Conservation (phyloP, 1,140 invertebrate genomes). For the Caenorhabditis inopinata region DNA sequence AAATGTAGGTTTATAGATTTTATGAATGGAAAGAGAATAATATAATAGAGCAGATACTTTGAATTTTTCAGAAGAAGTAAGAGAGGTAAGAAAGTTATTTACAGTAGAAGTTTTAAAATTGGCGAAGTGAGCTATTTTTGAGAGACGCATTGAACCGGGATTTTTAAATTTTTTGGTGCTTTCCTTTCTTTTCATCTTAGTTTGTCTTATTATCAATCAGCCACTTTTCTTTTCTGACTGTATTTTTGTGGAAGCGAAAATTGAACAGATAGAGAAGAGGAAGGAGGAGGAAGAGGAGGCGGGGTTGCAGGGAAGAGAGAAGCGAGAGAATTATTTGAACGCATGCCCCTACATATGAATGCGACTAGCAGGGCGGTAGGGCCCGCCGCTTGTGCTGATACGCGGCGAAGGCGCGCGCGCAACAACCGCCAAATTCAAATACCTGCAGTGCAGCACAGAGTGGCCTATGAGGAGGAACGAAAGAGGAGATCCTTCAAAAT, state of each 20-base stretch:
- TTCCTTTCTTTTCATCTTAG: not conserved
- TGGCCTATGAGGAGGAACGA: not conserved
- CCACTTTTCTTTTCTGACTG: not conserved
- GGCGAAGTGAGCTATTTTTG: no score
- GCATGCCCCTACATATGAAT: not conserved
- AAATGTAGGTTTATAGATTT: no score
- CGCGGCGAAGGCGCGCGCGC: not conserved
- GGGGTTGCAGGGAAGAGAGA: not conserved
- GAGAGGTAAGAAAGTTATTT: no score
- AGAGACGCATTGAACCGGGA: no score
- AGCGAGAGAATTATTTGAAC: conserved; percentile 34
- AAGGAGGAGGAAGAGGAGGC: not conserved
- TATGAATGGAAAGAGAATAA: no score
- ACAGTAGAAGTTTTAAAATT: no score
- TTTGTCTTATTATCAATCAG: not conserved
- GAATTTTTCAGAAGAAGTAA: no score
- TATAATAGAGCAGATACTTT: no score
- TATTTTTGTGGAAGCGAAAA: not conserved
- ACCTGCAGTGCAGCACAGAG: not conserved
- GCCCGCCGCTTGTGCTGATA: not conserved
- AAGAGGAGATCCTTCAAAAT: not conserved
- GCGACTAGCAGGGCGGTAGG: not conserved
- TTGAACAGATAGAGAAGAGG: not conserved
- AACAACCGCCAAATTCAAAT: not conserved
- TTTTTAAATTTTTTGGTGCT: not conserved